Evolutionary conservation across 2,888 invertebrate genomes (phyloP), one percentile per base, ranked within the genome.

Genomic region (Polydesmus complanatus): DNA sequence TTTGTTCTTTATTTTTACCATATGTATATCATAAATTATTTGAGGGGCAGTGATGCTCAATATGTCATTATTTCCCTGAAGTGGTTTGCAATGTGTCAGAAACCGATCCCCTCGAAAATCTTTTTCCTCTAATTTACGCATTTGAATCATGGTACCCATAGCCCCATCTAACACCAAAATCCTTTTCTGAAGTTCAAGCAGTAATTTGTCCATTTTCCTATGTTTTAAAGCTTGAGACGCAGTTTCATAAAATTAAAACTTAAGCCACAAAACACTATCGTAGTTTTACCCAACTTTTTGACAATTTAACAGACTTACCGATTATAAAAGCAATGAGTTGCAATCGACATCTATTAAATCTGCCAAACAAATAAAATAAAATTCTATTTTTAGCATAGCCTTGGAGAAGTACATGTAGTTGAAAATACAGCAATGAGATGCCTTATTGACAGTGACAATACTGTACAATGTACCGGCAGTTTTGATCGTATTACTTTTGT

Each of bases 131-230:
- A 80, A 70, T 54, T 70, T 68, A 58, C 76, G 71, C 57, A 71
- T 68, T 66, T 80, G 77, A 56, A 80, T 79, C 80, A 80, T 80
- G 3, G 80, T 80, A n/a, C 80, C 80, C 80, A 80, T 80, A 8
- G 78, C 80, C 37, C 80, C 79, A 71, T 79, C 79, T 65, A 79
- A 73, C 21, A 79, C 71, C 70, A 79, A 71, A 60, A 79, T 78
- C 27, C 78, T 69, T n/a, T n/a, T n/a, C n/a, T n/a, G n/a, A n/a
- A n/a, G n/a, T 60, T 75, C 66, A 37, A 5, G 14, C 37, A 37
- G 37, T 37, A 5, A 5, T 37, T 8, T 5, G 14, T 37, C 37
- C 37, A 37, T 37, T 14, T 37, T 37, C 37, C n/a, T n/a, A n/a
- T n/a, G n/a, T n/a, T n/a, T n/a, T n/a, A n/a, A n/a, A n/a, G n/a